Base-by-base conservation (phyloP, 2,888 invertebrate genomes). In the Caenorhabditis becei region DNA sequence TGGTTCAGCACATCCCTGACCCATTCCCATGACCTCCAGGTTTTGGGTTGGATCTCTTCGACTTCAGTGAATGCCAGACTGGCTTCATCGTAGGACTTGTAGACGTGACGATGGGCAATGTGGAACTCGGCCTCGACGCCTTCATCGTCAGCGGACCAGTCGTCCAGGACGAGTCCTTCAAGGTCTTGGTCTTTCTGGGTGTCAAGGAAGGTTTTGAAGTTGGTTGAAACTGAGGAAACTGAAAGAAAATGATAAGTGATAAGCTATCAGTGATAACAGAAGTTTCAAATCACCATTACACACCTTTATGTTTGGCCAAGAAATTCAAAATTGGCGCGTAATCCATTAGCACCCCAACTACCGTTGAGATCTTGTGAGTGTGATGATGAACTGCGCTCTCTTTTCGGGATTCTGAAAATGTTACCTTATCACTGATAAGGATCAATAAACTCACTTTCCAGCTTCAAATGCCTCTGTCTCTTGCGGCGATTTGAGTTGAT, bases 1-100 rank as follows among this genome's bases (percentile, higher is more conserved):
- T 80, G 80, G 20, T 77, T 77, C 10, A 54, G 49, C 23, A 80
- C 49, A 41, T 80, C 80, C 51, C 70, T 59, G 47, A 77, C 77
- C 65, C 75, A 77, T 10, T 80, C 80, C 71, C 80, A 74, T 0
- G 74, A 74, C 11, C 47, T 58, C 74, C 74, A 74, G 10, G 65
- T 74, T 20, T 58, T 74, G 8, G 63, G 74, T 26, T 37, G 65
- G 26, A 74, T 74, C n/a, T 74, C 65, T 24, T 74, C 74, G n/a
- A 74, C 65, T n/a, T 74, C 74, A 8, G 74, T 74, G 26, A 74
- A 74, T 16, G 74, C 74, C 1, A 74, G 24, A 51, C 74, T 74
- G 16, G 74, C 74, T 41, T 74, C 74, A 59, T 74, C 74, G 41
- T 74, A 74, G 3, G 65, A 66, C n/a, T 74, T 74, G 66, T 74